Conservation (phyloP, 2,888 invertebrate species). For the Dryobota labecula region DNA sequence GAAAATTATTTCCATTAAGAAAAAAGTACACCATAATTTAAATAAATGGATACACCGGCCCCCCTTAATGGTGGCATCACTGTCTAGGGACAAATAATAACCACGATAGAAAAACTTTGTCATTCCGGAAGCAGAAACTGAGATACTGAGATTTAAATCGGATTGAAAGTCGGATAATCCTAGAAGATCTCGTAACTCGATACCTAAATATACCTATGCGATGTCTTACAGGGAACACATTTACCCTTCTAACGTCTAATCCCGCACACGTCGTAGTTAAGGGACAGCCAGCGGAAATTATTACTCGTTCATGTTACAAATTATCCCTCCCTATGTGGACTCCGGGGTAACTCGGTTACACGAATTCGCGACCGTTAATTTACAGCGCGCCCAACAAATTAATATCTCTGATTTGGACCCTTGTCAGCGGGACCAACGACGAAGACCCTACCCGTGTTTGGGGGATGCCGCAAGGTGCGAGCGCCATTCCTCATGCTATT, state of each 20-base stretch:
- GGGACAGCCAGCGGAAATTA: constrained; percentile 80
- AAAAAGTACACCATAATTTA: constrained; percentile 59
- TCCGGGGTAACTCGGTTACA: constrained; percentile 83
- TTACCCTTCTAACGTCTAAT: constrained; percentile 68
- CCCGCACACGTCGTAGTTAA: constrained; percentile 71
- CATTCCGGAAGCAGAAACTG: constrained; percentile 21
- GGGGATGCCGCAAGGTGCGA: constrained; percentile 66
- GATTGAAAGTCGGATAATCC: constrained; percentile 30
- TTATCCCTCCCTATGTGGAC: constrained; percentile 78
- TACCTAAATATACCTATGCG: constrained; percentile 27
- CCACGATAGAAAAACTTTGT: constrained; percentile 43
- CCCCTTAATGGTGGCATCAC: constrained; percentile 47
- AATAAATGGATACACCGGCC: constrained; percentile 60
- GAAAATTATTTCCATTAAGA: constrained; percentile 61
- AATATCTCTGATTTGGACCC: constrained; percentile 90
- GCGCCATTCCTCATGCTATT: constrained; percentile 37
- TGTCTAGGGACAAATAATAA: constrained; percentile 49
- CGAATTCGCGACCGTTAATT: constrained; percentile 86
- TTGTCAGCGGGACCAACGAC: constrained; percentile 82
- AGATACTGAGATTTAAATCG: constrained; percentile 8
- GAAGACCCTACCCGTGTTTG: constrained; percentile 69
- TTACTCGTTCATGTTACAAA: constrained; percentile 85
- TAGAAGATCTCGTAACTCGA: constrained; percentile 38
- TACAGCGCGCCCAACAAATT: constrained; percentile 88
- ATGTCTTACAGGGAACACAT: constrained; percentile 48